Evolutionary conservation across 2,113 vertebrate genomes (phyloP).

Genomic region (Okapia johnstoni): DNA sequence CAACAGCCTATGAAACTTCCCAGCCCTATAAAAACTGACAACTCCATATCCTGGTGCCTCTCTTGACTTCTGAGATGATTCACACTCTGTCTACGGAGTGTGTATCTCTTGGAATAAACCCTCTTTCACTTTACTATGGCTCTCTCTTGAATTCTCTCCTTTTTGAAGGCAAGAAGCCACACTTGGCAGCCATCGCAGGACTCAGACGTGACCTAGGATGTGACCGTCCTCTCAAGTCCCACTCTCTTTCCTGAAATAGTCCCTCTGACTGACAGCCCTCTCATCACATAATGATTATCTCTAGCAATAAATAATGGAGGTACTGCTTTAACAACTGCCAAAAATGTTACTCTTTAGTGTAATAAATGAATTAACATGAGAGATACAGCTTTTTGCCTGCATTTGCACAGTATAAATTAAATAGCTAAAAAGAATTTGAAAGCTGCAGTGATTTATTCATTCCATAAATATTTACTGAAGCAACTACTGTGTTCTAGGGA

Average conservation of each 20-base stretch:
- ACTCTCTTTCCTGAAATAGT: background rate
- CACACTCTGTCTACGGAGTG: background rate
- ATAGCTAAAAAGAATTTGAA: background rate
- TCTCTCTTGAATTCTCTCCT: background rate
- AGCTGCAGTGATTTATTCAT: background rate
- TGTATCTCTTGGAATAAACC: background rate
- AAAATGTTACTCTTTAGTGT: background rate
- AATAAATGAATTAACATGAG: background rate
- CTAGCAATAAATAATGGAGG: background rate
- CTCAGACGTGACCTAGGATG: background rate
- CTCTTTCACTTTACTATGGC: background rate
- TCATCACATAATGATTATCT: background rate
- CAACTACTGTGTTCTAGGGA: background rate
- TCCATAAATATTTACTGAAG: background rate
- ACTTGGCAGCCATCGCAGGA: background rate
- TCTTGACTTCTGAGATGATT: background rate
- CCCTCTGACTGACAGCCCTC: background rate
- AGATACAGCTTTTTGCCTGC: background rate
- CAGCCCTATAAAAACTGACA: background rate
- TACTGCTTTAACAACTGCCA: background rate
- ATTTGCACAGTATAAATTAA: background rate
- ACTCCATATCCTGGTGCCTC: background rate
- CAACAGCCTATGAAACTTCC: background rate
- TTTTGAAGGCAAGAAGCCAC: background rate
- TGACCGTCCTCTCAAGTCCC: background rate